Evolutionary conservation across 1,140 invertebrate genomes (phyloP).

Genomic region (Cyrtorhinus lividipennis): DNA sequence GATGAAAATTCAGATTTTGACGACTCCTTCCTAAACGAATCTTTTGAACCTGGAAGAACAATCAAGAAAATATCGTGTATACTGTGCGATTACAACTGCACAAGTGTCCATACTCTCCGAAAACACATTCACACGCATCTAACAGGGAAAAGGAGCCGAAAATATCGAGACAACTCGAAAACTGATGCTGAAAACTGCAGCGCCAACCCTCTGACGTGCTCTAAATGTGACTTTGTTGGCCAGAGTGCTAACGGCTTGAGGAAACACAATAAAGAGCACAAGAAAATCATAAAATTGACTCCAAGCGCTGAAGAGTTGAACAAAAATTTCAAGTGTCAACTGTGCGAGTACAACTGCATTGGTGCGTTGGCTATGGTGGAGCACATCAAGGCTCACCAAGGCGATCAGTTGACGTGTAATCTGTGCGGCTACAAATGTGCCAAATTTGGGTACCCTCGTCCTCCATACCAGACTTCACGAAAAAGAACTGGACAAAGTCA

Average conservation of each 20-base stretch:
- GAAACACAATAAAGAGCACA: background rate
- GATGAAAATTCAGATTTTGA: too few species aligned
- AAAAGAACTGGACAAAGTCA: slow-evolving; percentile 2
- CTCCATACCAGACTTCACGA: background rate
- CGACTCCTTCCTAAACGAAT: background rate
- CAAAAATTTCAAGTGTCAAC: background rate
- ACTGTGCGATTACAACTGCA: background rate
- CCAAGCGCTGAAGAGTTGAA: background rate
- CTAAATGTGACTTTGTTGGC: background rate
- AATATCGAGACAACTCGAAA: background rate
- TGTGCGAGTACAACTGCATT: background rate
- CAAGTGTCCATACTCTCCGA: background rate
- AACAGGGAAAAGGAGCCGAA: background rate
- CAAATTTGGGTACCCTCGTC: background rate
- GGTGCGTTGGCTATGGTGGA: background rate
- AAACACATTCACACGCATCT: slow-evolving; percentile 3
- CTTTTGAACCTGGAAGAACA: background rate
- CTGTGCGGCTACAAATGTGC: slow-evolving; percentile 3
- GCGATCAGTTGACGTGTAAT: background rate
- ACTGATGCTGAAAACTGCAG: background rate
- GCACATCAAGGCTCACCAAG: background rate
- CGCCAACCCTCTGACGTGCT: background rate
- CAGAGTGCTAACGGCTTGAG: background rate
- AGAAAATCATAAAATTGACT: background rate
- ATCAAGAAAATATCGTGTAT: background rate